phyloP scores from a whole-genome alignment of 1,140 invertebrate species.

The Saccostrea cuccullata region DNA sequence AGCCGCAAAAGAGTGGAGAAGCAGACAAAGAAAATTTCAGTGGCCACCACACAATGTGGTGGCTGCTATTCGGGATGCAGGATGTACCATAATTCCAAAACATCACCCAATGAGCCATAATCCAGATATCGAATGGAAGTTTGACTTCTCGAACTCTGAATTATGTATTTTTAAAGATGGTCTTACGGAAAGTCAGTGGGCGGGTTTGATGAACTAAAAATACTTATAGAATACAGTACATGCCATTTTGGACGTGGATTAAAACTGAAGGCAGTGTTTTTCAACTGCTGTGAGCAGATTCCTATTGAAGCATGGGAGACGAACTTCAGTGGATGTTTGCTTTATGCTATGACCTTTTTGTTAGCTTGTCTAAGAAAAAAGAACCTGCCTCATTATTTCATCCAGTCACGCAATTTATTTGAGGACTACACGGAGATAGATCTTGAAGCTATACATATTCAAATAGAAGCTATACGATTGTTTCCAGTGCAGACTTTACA shows the following conservation, averaged over 20 bases:
- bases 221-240: constrained; percentile 42
- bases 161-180: constrained; percentile 34
- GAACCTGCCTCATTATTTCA: constrained; percentile 52
- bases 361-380: neutral
- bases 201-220: constrained; percentile 46
- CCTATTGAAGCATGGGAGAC: neutral
- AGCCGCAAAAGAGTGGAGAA: constrained; percentile 38
- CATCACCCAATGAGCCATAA: constrained; percentile 4
- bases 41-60: constrained; percentile 41
- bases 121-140: constrained; percentile 50
- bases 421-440: neutral
- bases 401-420: constrained; percentile 48
- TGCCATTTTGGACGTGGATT: neutral
- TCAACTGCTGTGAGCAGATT: constrained; percentile 40
- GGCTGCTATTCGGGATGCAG: neutral
- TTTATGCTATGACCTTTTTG: constrained; percentile 37
- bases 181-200: constrained; percentile 4
- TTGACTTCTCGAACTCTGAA: constrained; percentile 40
- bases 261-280: constrained; percentile 23
- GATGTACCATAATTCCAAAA: constrained; percentile 43
- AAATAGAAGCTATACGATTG: constrained; percentile 17
- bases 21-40: constrained; percentile 1
- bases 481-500: constrained; percentile 42
- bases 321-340: constrained; percentile 35
- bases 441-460: neutral